phyloP scores from a whole-genome alignment of 2,113 vertebrate species.

The Dicaeum eximium region DNA sequence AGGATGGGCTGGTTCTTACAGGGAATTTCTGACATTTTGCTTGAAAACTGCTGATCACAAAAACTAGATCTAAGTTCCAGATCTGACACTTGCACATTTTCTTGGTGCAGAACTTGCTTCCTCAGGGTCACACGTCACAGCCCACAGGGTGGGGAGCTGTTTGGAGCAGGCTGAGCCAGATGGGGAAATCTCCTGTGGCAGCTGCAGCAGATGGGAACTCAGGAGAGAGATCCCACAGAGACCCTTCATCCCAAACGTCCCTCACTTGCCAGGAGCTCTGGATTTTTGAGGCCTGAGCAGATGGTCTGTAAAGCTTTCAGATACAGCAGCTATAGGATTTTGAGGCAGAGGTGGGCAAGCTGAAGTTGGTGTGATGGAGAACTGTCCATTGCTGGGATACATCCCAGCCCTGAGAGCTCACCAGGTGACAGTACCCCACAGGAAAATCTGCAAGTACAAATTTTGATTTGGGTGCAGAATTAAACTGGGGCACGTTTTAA shows the following conservation, averaged over 20 bases:
- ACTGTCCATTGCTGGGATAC: fast-evolving
- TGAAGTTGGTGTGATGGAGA: neutral
- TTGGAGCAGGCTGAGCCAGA: neutral
- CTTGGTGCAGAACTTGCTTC: neutral
- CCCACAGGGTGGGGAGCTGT: neutral
- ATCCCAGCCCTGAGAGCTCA: neutral
- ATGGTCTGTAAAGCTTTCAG: neutral
- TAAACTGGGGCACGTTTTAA: neutral
- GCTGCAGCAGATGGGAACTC: neutral
- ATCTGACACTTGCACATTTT: neutral
- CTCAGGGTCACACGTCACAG: neutral
- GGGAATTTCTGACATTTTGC: neutral
- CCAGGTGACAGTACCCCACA: neutral
- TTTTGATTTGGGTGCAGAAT: neutral
- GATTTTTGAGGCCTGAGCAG: neutral
- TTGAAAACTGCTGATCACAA: neutral
- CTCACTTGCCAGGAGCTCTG: neutral
- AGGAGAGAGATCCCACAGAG: neutral
- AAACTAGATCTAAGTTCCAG: neutral
- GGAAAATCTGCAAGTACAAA: neutral
- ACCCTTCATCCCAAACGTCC: neutral
- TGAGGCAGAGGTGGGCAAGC: neutral
- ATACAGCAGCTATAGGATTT: fast-evolving
- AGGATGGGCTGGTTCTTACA: neutral
- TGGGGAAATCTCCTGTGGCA: neutral